Evolutionary conservation across 2,113 vertebrate genomes (phyloP).

Genomic region (Percina caprodes): DNA sequence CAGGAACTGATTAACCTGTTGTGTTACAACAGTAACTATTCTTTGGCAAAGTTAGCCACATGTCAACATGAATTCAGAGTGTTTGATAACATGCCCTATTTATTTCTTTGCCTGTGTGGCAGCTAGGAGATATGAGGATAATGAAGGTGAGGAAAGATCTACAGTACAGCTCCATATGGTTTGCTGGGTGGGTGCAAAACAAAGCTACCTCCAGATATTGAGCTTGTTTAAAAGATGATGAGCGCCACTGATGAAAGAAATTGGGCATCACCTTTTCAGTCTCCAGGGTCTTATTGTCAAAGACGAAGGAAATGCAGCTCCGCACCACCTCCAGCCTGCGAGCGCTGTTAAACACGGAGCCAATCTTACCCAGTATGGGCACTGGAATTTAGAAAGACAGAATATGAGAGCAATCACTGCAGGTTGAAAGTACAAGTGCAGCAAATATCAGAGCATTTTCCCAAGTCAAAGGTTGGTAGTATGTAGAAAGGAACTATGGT

Average conservation of each 20-base stretch:
- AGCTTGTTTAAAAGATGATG: constrained; percentile 44
- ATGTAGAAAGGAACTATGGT: too few relatives aligned
- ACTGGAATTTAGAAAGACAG: constrained; percentile 82
- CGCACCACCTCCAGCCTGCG: constrained; percentile 97
- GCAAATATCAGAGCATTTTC: background rate
- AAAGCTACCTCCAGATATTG: constrained; percentile 32
- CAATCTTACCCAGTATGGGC: constrained; percentile 91
- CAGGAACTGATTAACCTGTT: constrained; percentile 11
- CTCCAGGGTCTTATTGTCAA: constrained; percentile 97
- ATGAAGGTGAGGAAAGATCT: constrained; percentile 35
- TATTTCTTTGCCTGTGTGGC: constrained; percentile 43
- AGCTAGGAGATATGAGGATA: constrained; percentile 55
- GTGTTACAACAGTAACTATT: constrained; percentile 45
- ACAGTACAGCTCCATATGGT: constrained; percentile 1
- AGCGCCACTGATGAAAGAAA: constrained; percentile 46
- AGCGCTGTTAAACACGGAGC: constrained; percentile 96
- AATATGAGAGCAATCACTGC: background rate
- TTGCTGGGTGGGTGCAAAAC: constrained; percentile 34
- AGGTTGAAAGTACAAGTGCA: background rate
- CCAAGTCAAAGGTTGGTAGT: background rate
- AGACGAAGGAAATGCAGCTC: constrained; percentile 95
- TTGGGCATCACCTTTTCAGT: constrained; percentile 93
- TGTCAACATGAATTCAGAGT: constrained; percentile 42
- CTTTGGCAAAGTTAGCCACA: constrained; percentile 22
- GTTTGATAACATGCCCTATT: constrained; percentile 33